A percentile compares a stretch with the other conserved stretches of the same genome.
phyloP scores from a whole-genome alignment of 2,888 invertebrate species.

The Hofmannophila pseudospretella region DNA sequence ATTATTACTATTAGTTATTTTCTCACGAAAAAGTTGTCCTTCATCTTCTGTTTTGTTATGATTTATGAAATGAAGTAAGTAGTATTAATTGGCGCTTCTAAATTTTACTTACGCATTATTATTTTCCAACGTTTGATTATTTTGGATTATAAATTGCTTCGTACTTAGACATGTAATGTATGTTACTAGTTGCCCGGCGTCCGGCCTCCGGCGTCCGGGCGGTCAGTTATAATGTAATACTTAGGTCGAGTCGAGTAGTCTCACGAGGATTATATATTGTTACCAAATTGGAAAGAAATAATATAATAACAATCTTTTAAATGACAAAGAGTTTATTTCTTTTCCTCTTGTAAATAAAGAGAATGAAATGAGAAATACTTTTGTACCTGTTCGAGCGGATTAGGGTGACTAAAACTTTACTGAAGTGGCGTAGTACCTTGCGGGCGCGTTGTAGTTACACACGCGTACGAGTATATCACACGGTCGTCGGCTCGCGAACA shows the following conservation, averaged over 20 bases:
- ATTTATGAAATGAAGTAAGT: conserved; percentile 21
- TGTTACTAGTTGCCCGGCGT: conserved; percentile 14
- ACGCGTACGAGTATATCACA: too few species aligned
- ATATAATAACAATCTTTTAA: conserved; percentile 29
- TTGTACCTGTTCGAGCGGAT: conserved; percentile 67
- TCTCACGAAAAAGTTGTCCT: conserved; percentile 30
- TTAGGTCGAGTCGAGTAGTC: conserved; percentile 10
- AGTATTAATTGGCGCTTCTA: conserved; percentile 37
- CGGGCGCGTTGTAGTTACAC: too few species aligned
- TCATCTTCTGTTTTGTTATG: conserved; percentile 37
- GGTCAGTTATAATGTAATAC: too few species aligned
- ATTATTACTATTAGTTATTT: conserved; percentile 21
- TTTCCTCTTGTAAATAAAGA: conserved; percentile 58
- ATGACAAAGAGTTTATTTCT: conserved; percentile 29
- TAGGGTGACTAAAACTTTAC: conserved; percentile 26
- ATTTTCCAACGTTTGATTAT: conserved; percentile 25
- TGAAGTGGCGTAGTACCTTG: not conserved
- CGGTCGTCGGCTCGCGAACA: too few species aligned
- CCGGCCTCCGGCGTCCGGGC: too few species aligned
- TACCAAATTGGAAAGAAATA: conserved; percentile 33
- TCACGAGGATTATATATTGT: conserved; percentile 18
- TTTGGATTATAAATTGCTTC: conserved; percentile 53
- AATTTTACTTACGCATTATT: conserved; percentile 32
- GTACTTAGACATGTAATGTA: conserved; percentile 46
- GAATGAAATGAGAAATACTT: conserved; percentile 49